Evolutionary conservation across 2,113 vertebrate species (phyloP).

Genomic region (Eublepharis macularius): DNA sequence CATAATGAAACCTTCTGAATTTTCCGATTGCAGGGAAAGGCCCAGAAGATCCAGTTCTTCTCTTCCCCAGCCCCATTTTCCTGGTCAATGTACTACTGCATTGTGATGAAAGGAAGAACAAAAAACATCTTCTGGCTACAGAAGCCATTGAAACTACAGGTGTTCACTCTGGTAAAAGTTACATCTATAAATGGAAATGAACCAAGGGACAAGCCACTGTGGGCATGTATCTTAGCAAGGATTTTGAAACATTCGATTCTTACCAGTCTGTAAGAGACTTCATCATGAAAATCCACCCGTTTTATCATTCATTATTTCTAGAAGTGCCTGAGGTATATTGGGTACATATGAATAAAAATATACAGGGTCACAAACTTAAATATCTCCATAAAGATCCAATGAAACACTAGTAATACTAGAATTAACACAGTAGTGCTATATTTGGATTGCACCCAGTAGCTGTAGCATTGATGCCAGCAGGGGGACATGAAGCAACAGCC

Average conservation of each 20-base stretch:
- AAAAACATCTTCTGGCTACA: neutral
- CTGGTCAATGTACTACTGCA: neutral
- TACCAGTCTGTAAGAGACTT: neutral
- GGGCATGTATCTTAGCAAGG: neutral
- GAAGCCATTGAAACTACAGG: neutral
- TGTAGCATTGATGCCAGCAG: neutral
- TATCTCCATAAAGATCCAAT: neutral
- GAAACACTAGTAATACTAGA: neutral
- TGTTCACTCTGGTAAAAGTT: neutral
- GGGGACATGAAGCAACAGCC: neutral
- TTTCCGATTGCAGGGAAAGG: neutral
- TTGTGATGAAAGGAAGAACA: neutral
- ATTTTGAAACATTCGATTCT: neutral
- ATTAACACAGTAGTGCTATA: neutral
- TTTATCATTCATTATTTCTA: neutral
- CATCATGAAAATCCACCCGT: neutral
- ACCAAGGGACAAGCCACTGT: neutral
- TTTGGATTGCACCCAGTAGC: neutral
- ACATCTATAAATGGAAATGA: neutral
- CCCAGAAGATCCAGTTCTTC: neutral
- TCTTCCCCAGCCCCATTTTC: neutral
- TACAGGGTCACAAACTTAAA: neutral
- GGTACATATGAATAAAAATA: neutral
- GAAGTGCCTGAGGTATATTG: neutral
- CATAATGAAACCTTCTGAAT: neutral